Evolutionary conservation across 1,140 invertebrate species (phyloP), one percentile per base, ranked within the genome.

Genomic region (Dinothrombium tinctorium): DNA sequence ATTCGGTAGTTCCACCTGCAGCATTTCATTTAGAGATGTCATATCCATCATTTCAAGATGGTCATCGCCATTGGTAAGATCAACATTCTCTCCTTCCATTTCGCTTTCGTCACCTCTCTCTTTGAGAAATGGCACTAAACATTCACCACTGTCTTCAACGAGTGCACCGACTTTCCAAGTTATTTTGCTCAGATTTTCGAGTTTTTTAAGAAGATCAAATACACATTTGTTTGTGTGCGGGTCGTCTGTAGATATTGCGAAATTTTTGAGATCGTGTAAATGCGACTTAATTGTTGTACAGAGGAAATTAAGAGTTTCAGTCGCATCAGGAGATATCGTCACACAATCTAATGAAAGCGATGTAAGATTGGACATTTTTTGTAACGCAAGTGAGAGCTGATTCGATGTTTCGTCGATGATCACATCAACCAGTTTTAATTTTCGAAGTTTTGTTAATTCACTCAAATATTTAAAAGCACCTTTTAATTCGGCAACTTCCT

Each of bases 81-180:
- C 39, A 2, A 40, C 14, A 26, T 38, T 40, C 8, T 40, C 39
- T 14, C 15, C 20, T 20, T 40, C 39, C 11, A 40, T 9, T 15
- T 40, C 39, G 21, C 39, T 40, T 40, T 40, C 26, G 2, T n/a
- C 20, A 28, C 25, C 38, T 14, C 25, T 31, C 23, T 40, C 39
- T 40, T 40, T 25, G n/a, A 35, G 22, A 8, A 45, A 31, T 12
- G 43, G 39, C 14, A 45, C 39, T 9, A 33, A 41, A 28, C 43
- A 45, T 11, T 45, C 15, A n/a, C 43, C 43, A 20, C 12, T 26
- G 11, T 45, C 43, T 21, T 45, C 43, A 8, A 45, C 33, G 23
- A 23, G 24, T 3, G 29, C 39, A 1, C 20, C 14, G 6, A 45
- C 39, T 22, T 26, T 21, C 43, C 43, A 45, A 24, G 3, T 42